phyloP scores from a whole-genome alignment of 2,888 invertebrate species.

The Gisinianus flammeolus region DNA sequence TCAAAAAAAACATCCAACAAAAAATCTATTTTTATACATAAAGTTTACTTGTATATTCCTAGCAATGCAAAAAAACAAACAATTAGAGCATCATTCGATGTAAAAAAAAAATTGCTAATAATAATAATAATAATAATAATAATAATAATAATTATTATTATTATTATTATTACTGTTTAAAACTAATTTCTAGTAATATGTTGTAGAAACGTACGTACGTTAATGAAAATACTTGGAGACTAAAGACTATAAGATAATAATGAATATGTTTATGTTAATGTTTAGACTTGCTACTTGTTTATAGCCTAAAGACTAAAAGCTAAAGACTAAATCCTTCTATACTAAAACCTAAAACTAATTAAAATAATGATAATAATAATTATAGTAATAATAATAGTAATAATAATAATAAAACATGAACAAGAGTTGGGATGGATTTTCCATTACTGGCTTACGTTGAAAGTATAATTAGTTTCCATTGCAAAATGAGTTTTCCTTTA shows the following conservation, averaged over 20 bases:
- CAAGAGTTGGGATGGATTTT: conserved; percentile 38
- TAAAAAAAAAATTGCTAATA: conserved; percentile 5
- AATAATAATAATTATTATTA: too few species aligned
- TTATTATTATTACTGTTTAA: not conserved
- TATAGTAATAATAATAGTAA: conserved; percentile 20
- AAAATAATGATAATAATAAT: conserved; percentile 21
- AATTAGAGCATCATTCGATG: not conserved
- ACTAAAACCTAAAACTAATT: not conserved
- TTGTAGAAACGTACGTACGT: too few species aligned
- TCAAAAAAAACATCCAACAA: too few species aligned
- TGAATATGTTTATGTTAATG: not conserved
- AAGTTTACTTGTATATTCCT: not conserved
- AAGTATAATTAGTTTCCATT: conserved; percentile 27
- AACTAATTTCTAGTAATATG: not conserved
- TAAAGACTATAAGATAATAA: not conserved
- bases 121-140: conserved; percentile 1
- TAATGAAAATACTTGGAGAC: too few species aligned
- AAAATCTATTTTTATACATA: not conserved
- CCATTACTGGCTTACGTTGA: conserved; percentile 38
- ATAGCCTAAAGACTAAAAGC: not conserved
- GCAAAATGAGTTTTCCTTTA: not conserved
- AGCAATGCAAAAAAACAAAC: not conserved
- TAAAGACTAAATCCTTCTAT: not conserved
- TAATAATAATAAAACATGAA: conserved; percentile 30
- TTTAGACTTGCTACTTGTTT: not conserved